Conservation (phyloP, 2,888 invertebrate genomes). For the Apotomis capreana region DNA sequence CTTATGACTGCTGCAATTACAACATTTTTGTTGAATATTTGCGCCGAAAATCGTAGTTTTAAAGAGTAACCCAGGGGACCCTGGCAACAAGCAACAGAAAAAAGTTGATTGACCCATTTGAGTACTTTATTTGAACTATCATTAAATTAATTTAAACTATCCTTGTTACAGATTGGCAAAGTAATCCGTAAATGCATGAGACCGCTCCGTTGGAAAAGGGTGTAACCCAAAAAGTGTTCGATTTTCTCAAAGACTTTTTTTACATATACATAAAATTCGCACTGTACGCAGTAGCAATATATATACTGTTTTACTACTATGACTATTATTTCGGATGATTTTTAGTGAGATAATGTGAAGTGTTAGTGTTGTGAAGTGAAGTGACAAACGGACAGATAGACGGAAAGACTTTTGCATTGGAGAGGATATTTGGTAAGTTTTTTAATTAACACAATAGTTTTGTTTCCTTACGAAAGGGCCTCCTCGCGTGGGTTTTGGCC, state of each 20-base stretch:
- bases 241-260: conserved; percentile 67
- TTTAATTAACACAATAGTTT: too few relatives aligned
- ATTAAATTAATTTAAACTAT: conserved; percentile 13
- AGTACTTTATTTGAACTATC: not conserved
- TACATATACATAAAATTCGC: conserved; percentile 73
- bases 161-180: conserved; percentile 53
- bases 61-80: too few relatives aligned
- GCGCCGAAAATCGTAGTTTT: too few relatives aligned
- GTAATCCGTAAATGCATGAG: conserved; percentile 58
- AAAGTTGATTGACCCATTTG: too few relatives aligned
- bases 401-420: conserved; percentile 33
- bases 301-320: conserved; percentile 71
- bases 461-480: too few relatives aligned
- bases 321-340: conserved; percentile 72
- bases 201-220: conserved; percentile 49
- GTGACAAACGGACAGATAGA: conserved; percentile 35
- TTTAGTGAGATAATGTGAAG: conserved; percentile 64
- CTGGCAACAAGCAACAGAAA: too few relatives aligned
- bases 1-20: too few relatives aligned
- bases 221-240: conserved; percentile 52
- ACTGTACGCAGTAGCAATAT: conserved; percentile 69
- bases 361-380: conserved; percentile 43
- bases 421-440: conserved; percentile 44
- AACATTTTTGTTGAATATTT: too few relatives aligned
- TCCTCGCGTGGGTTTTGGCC: too few relatives aligned